A percentile compares a stretch with the other conserved stretches of the same genome.
Evolutionary conservation across 2,797 vertebrate genomes (phyloP).

Genomic region (Synaphobranchus kaupii): DNA sequence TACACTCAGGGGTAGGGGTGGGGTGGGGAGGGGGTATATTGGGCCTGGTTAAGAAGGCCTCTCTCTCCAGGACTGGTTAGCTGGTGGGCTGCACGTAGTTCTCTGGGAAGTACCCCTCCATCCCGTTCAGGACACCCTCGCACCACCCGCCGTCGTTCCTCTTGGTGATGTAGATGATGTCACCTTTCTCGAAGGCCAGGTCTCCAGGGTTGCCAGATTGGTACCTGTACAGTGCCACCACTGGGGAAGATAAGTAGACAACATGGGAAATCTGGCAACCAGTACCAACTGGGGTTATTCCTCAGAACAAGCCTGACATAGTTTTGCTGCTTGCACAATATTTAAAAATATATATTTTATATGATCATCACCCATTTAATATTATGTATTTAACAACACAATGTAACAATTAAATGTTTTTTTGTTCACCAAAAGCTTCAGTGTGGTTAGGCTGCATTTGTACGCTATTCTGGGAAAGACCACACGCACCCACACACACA

Average conservation of each 20-base stretch:
- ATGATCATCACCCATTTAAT: too few relatives aligned
- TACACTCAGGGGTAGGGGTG: background rate
- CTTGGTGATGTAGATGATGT: slow-evolving; percentile 65
- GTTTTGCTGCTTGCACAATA: too few relatives aligned
- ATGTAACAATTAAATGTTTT: too few relatives aligned
- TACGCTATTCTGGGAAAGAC: too few relatives aligned
- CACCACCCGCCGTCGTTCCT: slow-evolving; percentile 70
- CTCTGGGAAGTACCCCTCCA: slow-evolving; percentile 68
- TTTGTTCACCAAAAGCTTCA: too few relatives aligned
- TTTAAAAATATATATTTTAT: too few relatives aligned
- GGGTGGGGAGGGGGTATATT: background rate
- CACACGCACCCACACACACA: too few relatives aligned
- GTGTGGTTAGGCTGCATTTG: too few relatives aligned
- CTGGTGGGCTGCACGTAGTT: slow-evolving; percentile 64
- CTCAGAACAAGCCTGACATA: background rate
- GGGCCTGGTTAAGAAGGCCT: background rate
- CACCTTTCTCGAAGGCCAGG: slow-evolving; percentile 60
- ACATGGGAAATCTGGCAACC: background rate
- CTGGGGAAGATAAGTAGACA: slow-evolving; percentile 51
- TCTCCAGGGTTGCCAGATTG: slow-evolving; percentile 58
- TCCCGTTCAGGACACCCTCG: slow-evolving; percentile 59
- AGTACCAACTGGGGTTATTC: background rate
- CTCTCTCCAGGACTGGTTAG: slow-evolving; percentile 32
- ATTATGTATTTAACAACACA: too few relatives aligned
- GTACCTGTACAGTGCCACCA: slow-evolving; percentile 70